Evolutionary conservation across 2,888 invertebrate genomes (phyloP).

Genomic region (Siphonodentalium dalli): DNA sequence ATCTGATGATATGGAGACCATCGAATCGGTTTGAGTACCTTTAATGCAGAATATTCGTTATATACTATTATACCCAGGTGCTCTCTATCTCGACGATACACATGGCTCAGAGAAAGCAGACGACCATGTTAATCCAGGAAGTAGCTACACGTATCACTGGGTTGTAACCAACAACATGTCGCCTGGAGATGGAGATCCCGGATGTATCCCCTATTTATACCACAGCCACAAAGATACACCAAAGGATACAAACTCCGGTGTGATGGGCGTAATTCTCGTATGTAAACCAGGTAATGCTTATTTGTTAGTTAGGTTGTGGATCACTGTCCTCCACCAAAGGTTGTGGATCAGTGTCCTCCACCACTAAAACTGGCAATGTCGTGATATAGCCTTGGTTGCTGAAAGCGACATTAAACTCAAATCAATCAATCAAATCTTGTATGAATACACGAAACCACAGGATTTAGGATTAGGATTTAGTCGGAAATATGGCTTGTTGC

Average conservation of each 20-base stretch:
- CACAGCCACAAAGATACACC: conserved; percentile 41
- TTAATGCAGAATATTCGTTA: background rate
- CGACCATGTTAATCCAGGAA: conserved; percentile 37
- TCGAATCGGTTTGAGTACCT: no score
- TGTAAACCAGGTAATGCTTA: conserved; percentile 35
- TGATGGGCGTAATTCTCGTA: conserved; percentile 37
- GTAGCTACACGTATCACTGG: conserved; percentile 35
- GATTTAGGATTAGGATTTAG: no score
- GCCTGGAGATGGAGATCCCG: conserved; percentile 35
- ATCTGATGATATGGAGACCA: no score
- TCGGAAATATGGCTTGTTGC: no score
- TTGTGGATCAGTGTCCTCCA: background rate
- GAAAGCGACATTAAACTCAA: no score
- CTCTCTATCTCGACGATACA: conserved; percentile 39
- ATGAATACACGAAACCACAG: no score
- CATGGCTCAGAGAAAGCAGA: conserved; percentile 26
- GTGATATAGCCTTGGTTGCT: no score
- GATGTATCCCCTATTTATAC: conserved; percentile 42
- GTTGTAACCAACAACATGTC: conserved; percentile 35
- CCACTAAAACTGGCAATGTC: no score
- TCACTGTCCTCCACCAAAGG: background rate
- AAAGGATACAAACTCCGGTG: conserved; percentile 39
- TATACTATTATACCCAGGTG: conserved; percentile 29
- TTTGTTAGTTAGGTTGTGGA: background rate
- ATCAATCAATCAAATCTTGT: no score